Conservation (phyloP, 2,113 vertebrate species). For the Puntigrus tetrazona region DNA sequence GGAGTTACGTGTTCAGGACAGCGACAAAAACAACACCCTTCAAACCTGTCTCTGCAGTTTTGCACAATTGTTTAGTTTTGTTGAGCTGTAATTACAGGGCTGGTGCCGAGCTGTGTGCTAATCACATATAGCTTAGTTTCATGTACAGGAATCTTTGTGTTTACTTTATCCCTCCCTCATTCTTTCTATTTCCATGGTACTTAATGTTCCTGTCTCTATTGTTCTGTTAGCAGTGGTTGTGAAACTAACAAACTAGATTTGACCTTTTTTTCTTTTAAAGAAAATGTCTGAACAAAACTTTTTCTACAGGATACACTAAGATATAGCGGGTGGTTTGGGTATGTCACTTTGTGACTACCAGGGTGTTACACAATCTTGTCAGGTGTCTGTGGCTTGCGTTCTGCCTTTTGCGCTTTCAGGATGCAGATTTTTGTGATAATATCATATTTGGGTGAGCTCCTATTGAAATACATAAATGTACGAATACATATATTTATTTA, state of each 20-base stretch:
- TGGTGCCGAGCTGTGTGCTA: slow-evolving; percentile 22
- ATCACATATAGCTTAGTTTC: slow-evolving; percentile 23
- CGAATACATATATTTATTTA: no score
- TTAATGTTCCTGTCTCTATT: not conserved
- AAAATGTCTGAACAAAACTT: not conserved
- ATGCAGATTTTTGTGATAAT: no score
- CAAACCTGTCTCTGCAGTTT: slow-evolving; percentile 31
- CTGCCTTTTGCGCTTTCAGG: not conserved
- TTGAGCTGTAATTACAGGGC: slow-evolving; percentile 24
- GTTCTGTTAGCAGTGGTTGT: not conserved
- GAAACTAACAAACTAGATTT: not conserved
- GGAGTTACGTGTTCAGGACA: not conserved
- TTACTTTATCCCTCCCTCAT: slow-evolving; percentile 37
- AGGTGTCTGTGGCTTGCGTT: not conserved
- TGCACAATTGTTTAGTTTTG: slow-evolving; percentile 6
- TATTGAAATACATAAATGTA: no score
- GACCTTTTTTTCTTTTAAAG: not conserved
- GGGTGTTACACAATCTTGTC: no score
- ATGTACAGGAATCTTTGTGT: slow-evolving; percentile 42
- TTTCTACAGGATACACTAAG: not conserved
- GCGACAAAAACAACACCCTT: not conserved
- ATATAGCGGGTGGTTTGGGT: not conserved
- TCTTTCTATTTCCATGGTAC: slow-evolving; percentile 21
- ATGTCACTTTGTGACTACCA: not conserved
- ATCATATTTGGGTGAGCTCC: no score